Evolutionary conservation across 2,113 vertebrate genomes (phyloP), one percentile per base, ranked within the genome.

Genomic region (Tauraco erythrolophus): DNA sequence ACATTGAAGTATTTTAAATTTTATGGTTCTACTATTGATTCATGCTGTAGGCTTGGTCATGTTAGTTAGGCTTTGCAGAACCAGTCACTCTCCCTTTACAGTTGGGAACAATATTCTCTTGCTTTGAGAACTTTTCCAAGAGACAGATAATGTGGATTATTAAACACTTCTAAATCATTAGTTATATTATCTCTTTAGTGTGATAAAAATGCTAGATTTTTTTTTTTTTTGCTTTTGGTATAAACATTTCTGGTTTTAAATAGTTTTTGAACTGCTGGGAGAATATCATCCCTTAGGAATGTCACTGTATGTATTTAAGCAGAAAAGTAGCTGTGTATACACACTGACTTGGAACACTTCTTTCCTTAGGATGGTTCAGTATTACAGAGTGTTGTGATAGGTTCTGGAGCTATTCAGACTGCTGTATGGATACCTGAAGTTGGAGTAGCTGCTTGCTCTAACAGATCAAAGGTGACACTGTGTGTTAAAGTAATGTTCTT

Each of bases 401-500:
- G 99, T 19, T 99, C 99, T 46, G 99, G 99, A 79, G 99, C 99
- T 25, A 99, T 99, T 95, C 99, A 99, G 96, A 99, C 99, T 60
- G 99, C 98, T 1, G 99, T 99, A 19, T 99, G 99, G 99, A 99
- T 99, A 93, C 99, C 99, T 75, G 99, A 99, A 79, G 99, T 99
- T 56, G 99, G 99, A 14, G 99, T 99, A 23, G 99, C 99, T 46
- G 98, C 99, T 86, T 99, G 99, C 86, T 99, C 99, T 91, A 99
- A 99, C 96, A 99, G 99, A 98, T 99, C 99, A 66, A 99, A 99
- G 99, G 99, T 99, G 94, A 95, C 39, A 6, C 50, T 72, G 4
- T 48, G 15, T 57, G 43, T 83, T 85, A 21, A 56, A 45, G 14
- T 62, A 35, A 50, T 33, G 5, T 51, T 87, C n/a, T 71, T 77